Evolutionary conservation across 2,797 vertebrate species (phyloP), one percentile per base, ranked within the genome.

Genomic region (Takifugu rubripes): DNA sequence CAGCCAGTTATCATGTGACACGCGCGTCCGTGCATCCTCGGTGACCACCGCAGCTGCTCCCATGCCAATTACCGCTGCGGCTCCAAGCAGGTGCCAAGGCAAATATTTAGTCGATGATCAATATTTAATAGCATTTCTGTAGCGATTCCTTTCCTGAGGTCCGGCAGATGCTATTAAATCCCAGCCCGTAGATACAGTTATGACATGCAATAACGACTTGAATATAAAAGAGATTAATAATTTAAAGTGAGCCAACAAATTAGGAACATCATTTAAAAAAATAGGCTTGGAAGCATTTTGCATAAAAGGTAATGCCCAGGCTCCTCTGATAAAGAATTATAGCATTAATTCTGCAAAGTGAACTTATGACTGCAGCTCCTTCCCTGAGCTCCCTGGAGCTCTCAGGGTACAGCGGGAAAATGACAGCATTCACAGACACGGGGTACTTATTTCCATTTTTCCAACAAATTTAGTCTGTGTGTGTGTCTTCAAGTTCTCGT

Each of bases 181-280:
- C 94, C 93, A 93, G 90, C 92, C 93, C 94, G 96, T 94, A 97
- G 95, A 99, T 97, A 96, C 94, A 94, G 94, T 96, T 96, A 96
- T 98, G 96, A 98, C 95, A 96, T 87, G 93, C 94, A 98, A 98
- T 99, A 98, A 98, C 94, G 94, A 96, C 94, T 93, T 94, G 96
- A 96, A 96, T 99, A 98, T 98, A 98, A 99, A 98, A 94, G 93
- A 92, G 90, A 97, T 99, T 95, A 99, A 99, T 99, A 98, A 99
- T 99, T 98, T 94, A 99, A 92, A 93, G 92, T 92, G 93, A 94
- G 95, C 96, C 97, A 98, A 98, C 97, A 99, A 98, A 98, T 99
- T 99, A 99, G 95, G 92, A 93, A 94, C 94, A 97, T 99, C 96
- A 96, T 99, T 97, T 69, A 17, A 59, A 97, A 97, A 96, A 96